phyloP scores from a whole-genome alignment of 2,888 invertebrate species.

The Xestia c-nigrum region DNA sequence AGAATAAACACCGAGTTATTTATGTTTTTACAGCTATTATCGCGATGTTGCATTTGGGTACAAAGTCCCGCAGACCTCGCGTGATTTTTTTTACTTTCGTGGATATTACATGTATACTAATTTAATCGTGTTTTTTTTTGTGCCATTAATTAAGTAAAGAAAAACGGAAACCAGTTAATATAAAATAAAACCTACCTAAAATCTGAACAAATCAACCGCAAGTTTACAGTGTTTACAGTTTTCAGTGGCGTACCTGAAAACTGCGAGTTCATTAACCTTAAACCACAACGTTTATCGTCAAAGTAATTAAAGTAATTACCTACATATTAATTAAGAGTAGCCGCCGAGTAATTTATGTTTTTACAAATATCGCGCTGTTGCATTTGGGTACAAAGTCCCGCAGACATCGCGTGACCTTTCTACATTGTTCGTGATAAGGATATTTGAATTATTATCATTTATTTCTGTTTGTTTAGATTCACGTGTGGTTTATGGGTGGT shows the following conservation, averaged over 20 bases:
- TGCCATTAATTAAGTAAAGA: no score
- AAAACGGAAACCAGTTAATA: not conserved
- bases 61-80: conserved; percentile 32
- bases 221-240: no score
- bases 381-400: conserved; percentile 31
- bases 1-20: not conserved
- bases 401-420: conserved; percentile 29
- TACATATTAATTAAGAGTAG: conserved; percentile 4
- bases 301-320: conserved; percentile 9
- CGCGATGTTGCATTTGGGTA: conserved; percentile 19
- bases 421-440: conserved; percentile 17
- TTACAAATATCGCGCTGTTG: conserved; percentile 16
- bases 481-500: not conserved
- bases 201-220: not conserved
- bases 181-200: not conserved
- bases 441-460: conserved; percentile 5
- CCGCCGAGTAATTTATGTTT: not conserved
- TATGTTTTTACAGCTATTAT: conserved; percentile 4
- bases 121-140: no score
- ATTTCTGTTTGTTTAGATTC: not conserved
- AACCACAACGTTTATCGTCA: not conserved
- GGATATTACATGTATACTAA: no score
- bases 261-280: not conserved
- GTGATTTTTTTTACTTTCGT: no score
- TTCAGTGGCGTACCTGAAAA: not conserved